These are phyloP conservation scores for Ips typographus DNA, from an alignment of 1,140 invertebrate species.

Conservation along the genomic window DNA sequence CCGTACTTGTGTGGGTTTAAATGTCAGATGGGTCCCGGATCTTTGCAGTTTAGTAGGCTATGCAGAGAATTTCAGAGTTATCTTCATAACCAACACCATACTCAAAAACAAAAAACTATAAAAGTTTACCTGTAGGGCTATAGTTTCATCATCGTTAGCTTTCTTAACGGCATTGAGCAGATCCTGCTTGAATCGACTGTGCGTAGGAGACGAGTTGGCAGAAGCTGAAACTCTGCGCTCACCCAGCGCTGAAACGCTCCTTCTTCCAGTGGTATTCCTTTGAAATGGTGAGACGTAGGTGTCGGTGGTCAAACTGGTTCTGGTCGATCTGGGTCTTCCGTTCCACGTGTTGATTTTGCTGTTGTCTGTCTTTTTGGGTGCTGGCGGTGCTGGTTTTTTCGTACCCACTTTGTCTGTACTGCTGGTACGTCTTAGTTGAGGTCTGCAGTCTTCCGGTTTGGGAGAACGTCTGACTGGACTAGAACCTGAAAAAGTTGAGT, in stretches of 20 bases:
- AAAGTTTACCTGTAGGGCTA: slow-evolving; percentile 32
- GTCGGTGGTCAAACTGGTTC: slow-evolving; percentile 65
- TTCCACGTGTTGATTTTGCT: slow-evolving; percentile 70
- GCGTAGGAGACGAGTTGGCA: slow-evolving; percentile 63
- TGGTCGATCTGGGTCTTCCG: slow-evolving; percentile 58
- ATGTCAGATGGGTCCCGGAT: slow-evolving; percentile 25
- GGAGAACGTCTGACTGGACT: slow-evolving; percentile 7
- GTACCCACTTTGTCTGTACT: slow-evolving; percentile 45
- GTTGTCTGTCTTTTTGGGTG: slow-evolving; percentile 46
- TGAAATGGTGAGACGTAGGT: slow-evolving; percentile 69
- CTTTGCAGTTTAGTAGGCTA: slow-evolving; percentile 32
- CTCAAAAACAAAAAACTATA: neutral
- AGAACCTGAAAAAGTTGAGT: slow-evolving; percentile 5
- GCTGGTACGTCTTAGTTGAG: slow-evolving; percentile 36
- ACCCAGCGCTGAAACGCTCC: slow-evolving; percentile 59
- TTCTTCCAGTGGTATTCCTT: slow-evolving; percentile 60
- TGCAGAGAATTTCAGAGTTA: slow-evolving; percentile 21
- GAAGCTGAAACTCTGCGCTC: slow-evolving; percentile 57
- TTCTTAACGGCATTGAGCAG: slow-evolving; percentile 68
- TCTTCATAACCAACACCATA: neutral
- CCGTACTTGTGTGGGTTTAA: slow-evolving; percentile 31
- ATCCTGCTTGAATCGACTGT: slow-evolving; percentile 69
- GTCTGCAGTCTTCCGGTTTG: slow-evolving; percentile 20
- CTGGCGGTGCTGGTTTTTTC: slow-evolving; percentile 36
- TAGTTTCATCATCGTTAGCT: slow-evolving; percentile 57